Conservation (phyloP, 92 coral and sea anemone genomes). For the Palythoa grandiflora region DNA sequence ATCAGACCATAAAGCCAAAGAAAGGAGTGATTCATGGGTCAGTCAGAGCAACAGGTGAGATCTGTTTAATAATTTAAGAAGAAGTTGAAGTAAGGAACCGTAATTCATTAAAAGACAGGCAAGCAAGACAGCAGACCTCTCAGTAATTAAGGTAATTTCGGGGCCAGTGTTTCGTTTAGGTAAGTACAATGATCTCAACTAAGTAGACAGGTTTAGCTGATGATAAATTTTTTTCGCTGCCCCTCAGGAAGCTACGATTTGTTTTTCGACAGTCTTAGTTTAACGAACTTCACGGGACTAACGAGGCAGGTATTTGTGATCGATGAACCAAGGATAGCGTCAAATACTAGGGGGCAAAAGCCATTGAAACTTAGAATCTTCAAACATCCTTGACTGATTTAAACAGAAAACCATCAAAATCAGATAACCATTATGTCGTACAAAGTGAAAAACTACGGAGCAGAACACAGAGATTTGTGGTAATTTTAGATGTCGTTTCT, state of each 20-base stretch:
- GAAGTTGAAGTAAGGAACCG: constrained; percentile 33
- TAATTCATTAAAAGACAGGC: background rate
- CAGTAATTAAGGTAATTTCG: background rate
- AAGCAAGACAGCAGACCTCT: constrained; percentile 9
- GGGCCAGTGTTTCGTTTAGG: background rate
- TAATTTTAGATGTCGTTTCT: background rate
- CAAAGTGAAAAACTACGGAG: background rate
- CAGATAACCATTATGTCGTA: background rate
- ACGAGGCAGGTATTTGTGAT: constrained; percentile 45
- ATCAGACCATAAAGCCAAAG: background rate
- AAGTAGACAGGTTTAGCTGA: background rate
- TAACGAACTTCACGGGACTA: background rate
- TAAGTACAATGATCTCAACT: background rate
- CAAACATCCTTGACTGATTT: background rate
- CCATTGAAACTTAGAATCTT: constrained; percentile 2
- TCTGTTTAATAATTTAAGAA: constrained; percentile 17
- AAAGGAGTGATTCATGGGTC: background rate
- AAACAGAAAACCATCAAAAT: background rate
- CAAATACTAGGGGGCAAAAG: constrained; percentile 17
- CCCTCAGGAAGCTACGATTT: background rate
- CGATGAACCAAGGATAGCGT: constrained; percentile 24
- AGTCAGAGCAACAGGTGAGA: constrained; percentile 32
- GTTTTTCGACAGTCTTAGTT: background rate
- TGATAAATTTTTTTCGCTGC: background rate
- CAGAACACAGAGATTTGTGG: too few relatives aligned